Evolutionary conservation across 2,888 invertebrate genomes (phyloP), one percentile per base, ranked within the genome.

Genomic region (Drosophila neotestacea): DNA sequence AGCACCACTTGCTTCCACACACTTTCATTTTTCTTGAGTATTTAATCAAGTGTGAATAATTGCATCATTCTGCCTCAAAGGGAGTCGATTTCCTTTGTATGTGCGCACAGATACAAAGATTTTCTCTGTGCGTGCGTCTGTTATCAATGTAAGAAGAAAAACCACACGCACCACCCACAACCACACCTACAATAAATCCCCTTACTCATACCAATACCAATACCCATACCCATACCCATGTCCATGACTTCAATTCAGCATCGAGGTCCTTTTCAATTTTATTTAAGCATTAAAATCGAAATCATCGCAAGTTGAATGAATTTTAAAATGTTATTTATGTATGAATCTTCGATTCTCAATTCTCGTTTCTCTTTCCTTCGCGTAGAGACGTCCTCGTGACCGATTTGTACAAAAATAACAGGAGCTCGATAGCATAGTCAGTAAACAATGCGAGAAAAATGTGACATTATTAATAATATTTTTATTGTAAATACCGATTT

Each of bases 41-140:
- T 87, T 85, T 85, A 85, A 85, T 85, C 85, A 85, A 87, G 85
- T 85, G 87, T 86, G 67, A 85, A 86, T 85, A 87, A 85, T 85
- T 87, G 83, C 83, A 85, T 85, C 87, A 87, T 85, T 86, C 85
- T 85, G 85, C 87, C 87, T 85, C 81, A 85, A 85, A 86, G 79
- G 74, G 79, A 85, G 77, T 76, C 85, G 80, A 84, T 85, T 79
- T 82, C 84, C 82, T 86, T 85, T 84, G 86, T 84, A 72, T 67
- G 69, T 60, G 41, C 60, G 34, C 44, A 36, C 39, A 69, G 76
- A 70, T 70, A 65, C 69, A 63, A 56, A 52, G 59, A 41, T 22
- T 13, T 36, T 39, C 48, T 16, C 38, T 41, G 41, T 39, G 47
- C 32, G 41, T 46, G 32, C n/a, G 36, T 50, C 38, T 62, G 76